These are phyloP conservation scores for Barnardius zonarius DNA, from an alignment of 2,113 vertebrate species.

Conservation along the genomic window DNA sequence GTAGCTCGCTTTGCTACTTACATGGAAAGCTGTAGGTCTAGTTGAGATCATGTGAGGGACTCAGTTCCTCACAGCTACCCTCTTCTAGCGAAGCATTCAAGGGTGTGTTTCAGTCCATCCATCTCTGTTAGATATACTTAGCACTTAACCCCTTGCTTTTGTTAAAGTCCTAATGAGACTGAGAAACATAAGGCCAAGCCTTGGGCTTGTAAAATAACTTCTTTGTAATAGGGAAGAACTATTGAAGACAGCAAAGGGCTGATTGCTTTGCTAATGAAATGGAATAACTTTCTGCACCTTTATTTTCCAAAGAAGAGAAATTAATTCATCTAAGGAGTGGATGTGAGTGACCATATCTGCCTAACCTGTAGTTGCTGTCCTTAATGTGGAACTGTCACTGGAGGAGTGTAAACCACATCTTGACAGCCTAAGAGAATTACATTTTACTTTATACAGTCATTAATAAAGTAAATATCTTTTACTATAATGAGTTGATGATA, in stretches of 20 bases:
- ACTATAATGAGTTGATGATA: neutral
- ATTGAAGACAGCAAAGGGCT: neutral
- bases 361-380: neutral
- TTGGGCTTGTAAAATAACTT: neutral
- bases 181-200: neutral
- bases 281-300: neutral
- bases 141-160: neutral
- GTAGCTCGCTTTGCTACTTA: neutral
- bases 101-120: neutral
- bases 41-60: neutral
- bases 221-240: neutral
- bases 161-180: neutral
- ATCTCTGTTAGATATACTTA: neutral
- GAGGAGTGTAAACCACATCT: neutral
- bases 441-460: neutral
- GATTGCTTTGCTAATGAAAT: neutral
- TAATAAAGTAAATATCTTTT: neutral
- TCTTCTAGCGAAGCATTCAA: neutral
- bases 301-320: neutral
- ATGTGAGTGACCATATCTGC: neutral
- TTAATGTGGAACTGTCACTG: neutral
- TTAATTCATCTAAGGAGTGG: neutral
- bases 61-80: neutral
- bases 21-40: neutral
- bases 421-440: neutral